Evolutionary conservation across 2,113 vertebrate species (phyloP), one percentile per base, ranked within the genome.

Genomic region (Syrrhaptes paradoxus): DNA sequence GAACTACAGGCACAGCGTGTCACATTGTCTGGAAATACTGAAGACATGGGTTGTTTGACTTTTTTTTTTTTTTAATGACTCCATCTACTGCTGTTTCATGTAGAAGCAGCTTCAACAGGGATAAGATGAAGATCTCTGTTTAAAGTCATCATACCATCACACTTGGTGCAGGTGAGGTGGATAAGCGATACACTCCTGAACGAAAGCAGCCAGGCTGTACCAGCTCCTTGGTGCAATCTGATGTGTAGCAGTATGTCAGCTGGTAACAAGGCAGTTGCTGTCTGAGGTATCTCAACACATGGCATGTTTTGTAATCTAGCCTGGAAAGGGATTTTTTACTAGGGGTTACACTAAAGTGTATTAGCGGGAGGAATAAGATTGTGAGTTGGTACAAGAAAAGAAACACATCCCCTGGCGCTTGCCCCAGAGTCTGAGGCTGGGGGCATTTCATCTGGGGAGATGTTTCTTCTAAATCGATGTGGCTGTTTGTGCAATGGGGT

Each of bases 341-440:
- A 36, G 77, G 72, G 10, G 28, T 81, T 68, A 61, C 1, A 0
- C 11, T 67, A 34, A 32, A 51, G 19, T 11, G 26, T 76, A 54
- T 91, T 95, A 96, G 72, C 81, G 84, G 82, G 95, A 85, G 46
- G 72, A 96, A 63, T 36, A 93, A 38, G 72, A 79, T 82, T 96
- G 85, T 2, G 6, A 68, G 51, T 48, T 87, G 38, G 18, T 54
- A 58, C 58, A 87, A 62, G 72, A 89, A 80, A 26, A 74, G 43
- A 93, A 93, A 52, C 1, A 4, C 51, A 49, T 63, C 22, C 31
- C 48, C 79, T 65, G 94, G 38, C 5, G 2, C 52, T 38, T 76
- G 31, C 21, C 36, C 25, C 34, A 22, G 38, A 54, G 17, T 29
- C 26, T 75, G 41, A 70, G 38, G 18, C 9, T 52, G 26, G 31